Evolutionary conservation across 1,140 invertebrate genomes (phyloP), one percentile per base, ranked within the genome.

Genomic region (Brachionus rubens): DNA sequence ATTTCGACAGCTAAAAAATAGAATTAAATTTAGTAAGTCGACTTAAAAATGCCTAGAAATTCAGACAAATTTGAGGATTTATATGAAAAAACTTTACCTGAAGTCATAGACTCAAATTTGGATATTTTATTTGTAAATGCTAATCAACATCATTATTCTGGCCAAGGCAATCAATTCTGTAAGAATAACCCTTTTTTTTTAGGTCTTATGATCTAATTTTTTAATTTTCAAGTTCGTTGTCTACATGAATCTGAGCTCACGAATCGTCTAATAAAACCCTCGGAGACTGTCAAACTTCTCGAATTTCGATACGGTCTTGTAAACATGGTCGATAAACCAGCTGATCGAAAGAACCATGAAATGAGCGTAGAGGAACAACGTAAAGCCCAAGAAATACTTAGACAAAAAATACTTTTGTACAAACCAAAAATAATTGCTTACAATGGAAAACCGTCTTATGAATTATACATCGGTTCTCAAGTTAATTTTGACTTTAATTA

Each of bases 161-260:
- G 95, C 62, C 94, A 94, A 70, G 94, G 94, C 36, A 98, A 98
- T 87, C 95, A 98, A 87, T 97, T 98, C 85, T 98, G 95, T 91
- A 86, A 33, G 36, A 48, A 48, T 89, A 89, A 88, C 72, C 62
- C 62, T 65, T 41, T 16, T 40, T 40, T 86, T 97, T 62, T 93
- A 93, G 65, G 93, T 94, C 10, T 87, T 98, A 33, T 96, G 94
- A 14, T 89, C 92, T 43, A 93, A 96, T 82, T 94, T 94, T 81
- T 90, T 97, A 89, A 95, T 5, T 36, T 36, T n/a, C 36, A 33
- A 59, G 54, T 59, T 19, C 91, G 68, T 10, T 50, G 43, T 50
- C 47, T 72, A 10, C 36, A 72, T n/a, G 68, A 72, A 26, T 72
- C 68, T 6, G 68, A 43, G 10, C 68, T 72, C 0, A 72, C 68